phyloP scores from a whole-genome alignment of 2,888 invertebrate genomes.

The Ctenicera cuprea region DNA sequence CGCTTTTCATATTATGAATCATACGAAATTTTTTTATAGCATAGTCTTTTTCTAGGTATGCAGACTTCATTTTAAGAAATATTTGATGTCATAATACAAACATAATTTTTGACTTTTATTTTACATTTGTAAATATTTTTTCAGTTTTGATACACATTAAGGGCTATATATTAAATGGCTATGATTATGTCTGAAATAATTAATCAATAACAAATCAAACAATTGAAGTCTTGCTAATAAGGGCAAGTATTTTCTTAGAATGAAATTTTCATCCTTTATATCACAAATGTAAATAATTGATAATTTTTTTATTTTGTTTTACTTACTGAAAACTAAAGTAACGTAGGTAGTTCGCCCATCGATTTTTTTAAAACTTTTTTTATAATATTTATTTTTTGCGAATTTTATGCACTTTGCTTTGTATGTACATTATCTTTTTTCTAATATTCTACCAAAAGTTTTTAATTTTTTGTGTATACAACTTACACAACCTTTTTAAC shows the following conservation, averaged over 20 bases:
- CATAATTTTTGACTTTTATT: not conserved
- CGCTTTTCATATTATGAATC: slow-evolving; percentile 3
- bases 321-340: too few relatives aligned
- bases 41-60: not conserved
- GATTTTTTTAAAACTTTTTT: not conserved
- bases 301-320: too few relatives aligned
- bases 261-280: not conserved
- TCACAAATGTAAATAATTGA: too few relatives aligned
- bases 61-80: slow-evolving; percentile 14
- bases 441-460: slow-evolving; percentile 30
- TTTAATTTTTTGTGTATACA: slow-evolving; percentile 8
- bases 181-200: too few relatives aligned
- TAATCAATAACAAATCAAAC: too few relatives aligned
- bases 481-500: slow-evolving; percentile 14
- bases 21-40: slow-evolving; percentile 7
- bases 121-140: too few relatives aligned
- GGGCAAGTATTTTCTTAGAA: slow-evolving; percentile 11
- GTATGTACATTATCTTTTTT: slow-evolving; percentile 21
- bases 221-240: not conserved
- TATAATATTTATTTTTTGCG: not conserved
- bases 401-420: slow-evolving; percentile 39
- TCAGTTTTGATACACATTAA: too few relatives aligned
- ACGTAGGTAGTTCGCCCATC: not conserved
- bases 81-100: too few relatives aligned
- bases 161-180: too few relatives aligned